phyloP scores from a whole-genome alignment of 2,888 invertebrate genomes.

The Dicyrtomina minuta region DNA sequence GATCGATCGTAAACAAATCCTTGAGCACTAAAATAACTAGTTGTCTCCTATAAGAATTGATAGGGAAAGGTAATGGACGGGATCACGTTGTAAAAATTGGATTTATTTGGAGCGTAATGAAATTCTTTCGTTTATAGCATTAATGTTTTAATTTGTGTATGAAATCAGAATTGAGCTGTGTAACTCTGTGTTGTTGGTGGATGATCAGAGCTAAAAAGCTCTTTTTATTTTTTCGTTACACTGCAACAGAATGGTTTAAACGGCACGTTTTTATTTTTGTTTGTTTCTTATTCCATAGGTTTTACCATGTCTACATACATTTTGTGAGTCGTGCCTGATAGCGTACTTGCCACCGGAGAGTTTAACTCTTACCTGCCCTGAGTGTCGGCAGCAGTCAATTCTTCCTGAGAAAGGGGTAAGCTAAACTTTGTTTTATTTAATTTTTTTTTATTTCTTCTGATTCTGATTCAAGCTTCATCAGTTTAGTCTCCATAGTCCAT shows the following conservation, averaged over 20 bases:
- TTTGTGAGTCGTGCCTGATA: constrained; percentile 59
- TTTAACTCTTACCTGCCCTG: constrained; percentile 59
- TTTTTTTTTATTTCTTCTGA: neutral
- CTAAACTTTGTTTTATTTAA: neutral
- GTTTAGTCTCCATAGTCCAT: neutral
- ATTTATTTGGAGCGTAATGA: neutral
- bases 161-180: neutral
- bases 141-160: too few species aligned
- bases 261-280: constrained; percentile 12
- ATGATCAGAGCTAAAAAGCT: too few species aligned
- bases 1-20: too few species aligned
- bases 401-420: constrained; percentile 59
- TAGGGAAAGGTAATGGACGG: constrained; percentile 14
- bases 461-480: neutral
- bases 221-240: too few species aligned
- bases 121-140: neutral
- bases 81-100: constrained; percentile 2
- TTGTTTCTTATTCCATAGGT: constrained; percentile 54
- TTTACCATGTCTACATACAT: constrained; percentile 60
- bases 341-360: constrained; percentile 59
- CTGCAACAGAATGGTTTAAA: constrained; percentile 7
- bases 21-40: too few species aligned
- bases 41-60: too few species aligned
- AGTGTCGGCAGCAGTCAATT: constrained; percentile 60
- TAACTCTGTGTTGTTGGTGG: too few species aligned